A percentile compares a stretch with the other conserved stretches of the same genome.
Conservation (phyloP, 2,113 vertebrate genomes). For the Aix galericulata region DNA sequence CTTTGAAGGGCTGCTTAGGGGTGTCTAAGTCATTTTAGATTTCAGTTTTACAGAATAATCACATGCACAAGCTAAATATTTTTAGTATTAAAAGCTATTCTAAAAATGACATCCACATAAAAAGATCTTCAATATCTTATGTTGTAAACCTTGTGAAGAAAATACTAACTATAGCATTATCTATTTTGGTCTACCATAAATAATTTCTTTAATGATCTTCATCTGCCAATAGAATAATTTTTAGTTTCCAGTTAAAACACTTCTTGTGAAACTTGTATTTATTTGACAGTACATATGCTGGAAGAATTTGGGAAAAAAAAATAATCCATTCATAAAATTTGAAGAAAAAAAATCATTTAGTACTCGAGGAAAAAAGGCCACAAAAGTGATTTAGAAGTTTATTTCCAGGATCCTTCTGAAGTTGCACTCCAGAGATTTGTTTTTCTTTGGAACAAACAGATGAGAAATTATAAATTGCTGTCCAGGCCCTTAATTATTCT, state of each 20-base stretch:
- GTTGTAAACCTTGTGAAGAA: neutral
- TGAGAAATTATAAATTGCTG: accelerated
- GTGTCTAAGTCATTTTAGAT: neutral
- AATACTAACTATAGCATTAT: neutral
- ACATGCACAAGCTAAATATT: neutral
- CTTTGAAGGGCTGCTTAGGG: neutral
- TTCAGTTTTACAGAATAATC: neutral
- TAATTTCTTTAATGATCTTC: neutral
- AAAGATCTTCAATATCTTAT: neutral
- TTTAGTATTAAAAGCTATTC: neutral
- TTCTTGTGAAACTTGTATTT: neutral
- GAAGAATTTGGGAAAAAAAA: neutral
- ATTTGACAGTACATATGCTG: neutral
- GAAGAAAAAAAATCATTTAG: neutral
- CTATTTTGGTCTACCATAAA: neutral
- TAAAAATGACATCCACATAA: neutral
- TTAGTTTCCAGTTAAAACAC: neutral
- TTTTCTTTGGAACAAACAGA: neutral
- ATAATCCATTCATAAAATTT: neutral
- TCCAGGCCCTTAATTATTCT: neutral
- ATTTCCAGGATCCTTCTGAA: neutral
- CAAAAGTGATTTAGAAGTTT: neutral
- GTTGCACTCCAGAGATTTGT: neutral
- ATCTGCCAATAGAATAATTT: neutral
- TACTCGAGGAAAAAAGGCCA: neutral